Base-by-base conservation (phyloP, 2,113 vertebrate genomes). In the Neolamprologus sp. region DNA sequence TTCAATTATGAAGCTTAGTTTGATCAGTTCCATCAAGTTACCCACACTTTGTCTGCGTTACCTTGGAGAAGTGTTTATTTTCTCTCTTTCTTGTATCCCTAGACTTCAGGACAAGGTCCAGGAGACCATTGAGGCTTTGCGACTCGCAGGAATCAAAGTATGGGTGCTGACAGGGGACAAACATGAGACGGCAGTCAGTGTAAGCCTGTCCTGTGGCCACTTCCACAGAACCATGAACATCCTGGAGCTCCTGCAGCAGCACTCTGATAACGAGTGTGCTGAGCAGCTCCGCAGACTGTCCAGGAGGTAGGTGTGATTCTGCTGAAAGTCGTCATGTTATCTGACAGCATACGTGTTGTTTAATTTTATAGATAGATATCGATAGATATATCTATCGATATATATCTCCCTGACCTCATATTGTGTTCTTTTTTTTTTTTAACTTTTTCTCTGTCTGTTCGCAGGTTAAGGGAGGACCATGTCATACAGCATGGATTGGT, bases 91-190 rank as follows among this genome's bases (percentile, higher is more conserved):
- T 30, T 40, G 12, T 84, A 17, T 79, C 13, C 23, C 17, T 85
- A 99, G 98, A 75, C 96, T 99, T 58, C 98, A 99, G 93, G 98
- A 99, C 78, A 99, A 98, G 95, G 98, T 99, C 80, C 97, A 98
- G 94, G 98, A 99, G 96, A 99, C 98, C 3, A 99, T 99, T 65
- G 98, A 99, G 94, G 97, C 97, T 2, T 94, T 99, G 82, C 97
- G 98, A 17, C 90, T 99, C 94, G 98, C 99, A 53, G 99, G 99
- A 58, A 99, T 99, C 93, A 99, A 99, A 96, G 97, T 99, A 16
- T 99, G 98, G 98, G 98, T 99, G 79, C 97, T 99, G 90, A 99
- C 98, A 3, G 98, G 98, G 35, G 99, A 99, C 93, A 99, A 99
- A 93, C 98, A 98, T 0, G 99, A 99, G 92, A 99, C 98, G 0